Evolutionary conservation across 2,888 invertebrate genomes (phyloP).

Genomic region (Tinea semifulvella): DNA sequence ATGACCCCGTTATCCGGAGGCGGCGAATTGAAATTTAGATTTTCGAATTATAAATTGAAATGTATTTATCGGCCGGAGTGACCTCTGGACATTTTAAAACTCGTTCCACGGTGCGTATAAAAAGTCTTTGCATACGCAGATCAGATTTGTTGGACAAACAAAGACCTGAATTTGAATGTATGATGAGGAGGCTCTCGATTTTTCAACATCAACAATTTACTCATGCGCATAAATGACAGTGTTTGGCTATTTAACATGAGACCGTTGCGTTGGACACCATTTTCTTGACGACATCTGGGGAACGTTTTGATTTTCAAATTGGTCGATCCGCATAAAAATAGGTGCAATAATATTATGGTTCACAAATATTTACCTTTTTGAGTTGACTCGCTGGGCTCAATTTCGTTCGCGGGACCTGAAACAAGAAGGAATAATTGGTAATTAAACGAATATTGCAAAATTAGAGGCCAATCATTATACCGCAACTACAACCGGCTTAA

Average conservation of each 20-base stretch:
- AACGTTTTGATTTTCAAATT: conserved; percentile 14
- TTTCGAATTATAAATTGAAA: conserved; percentile 50
- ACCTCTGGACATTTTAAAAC: conserved; percentile 44
- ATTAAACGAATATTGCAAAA: too few relatives aligned
- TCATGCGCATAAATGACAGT: conserved; percentile 16
- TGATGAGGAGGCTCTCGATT: conserved; percentile 24
- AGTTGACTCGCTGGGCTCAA: conserved; percentile 45
- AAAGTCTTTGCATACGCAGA: conserved; percentile 51
- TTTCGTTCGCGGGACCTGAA: conserved; percentile 52
- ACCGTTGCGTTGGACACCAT: conserved; percentile 27
- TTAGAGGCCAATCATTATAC: too few relatives aligned
- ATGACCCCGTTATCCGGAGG: conserved; percentile 56
- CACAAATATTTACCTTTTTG: conserved; percentile 42
- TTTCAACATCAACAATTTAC: conserved; percentile 38
- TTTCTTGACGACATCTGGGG: conserved; percentile 28
- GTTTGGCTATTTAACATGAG: conserved; percentile 25
- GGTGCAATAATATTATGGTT: neutral
- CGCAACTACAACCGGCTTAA: neutral
- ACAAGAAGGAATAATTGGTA: too few relatives aligned
- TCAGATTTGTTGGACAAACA: conserved; percentile 46
- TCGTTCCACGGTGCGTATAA: conserved; percentile 38
- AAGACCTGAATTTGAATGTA: conserved; percentile 25
- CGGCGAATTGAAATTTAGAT: conserved; percentile 57
- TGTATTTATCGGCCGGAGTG: conserved; percentile 46
- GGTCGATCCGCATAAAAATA: conserved; percentile 6